Evolutionary conservation across 2,113 vertebrate species (phyloP).

Genomic region (Mesitornis unicolor): DNA sequence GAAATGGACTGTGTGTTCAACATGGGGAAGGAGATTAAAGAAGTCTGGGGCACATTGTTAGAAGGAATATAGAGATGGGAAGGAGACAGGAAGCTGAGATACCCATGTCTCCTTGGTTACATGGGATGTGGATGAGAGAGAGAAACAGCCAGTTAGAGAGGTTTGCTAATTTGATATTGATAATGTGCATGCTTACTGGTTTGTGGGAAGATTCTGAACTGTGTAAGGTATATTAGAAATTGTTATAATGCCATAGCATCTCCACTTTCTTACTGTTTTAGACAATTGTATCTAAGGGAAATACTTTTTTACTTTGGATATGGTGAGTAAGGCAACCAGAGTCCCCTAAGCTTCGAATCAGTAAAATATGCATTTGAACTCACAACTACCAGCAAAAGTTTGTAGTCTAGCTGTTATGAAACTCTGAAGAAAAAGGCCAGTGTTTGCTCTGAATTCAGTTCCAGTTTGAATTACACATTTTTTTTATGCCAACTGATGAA

Average conservation of each 20-base stretch:
- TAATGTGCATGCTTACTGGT: neutral
- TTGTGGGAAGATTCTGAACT: neutral
- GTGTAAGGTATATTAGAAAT: neutral
- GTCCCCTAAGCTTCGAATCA: neutral
- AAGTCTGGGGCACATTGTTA: neutral
- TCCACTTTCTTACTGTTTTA: neutral
- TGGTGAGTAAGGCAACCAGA: neutral
- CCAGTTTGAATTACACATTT: neutral
- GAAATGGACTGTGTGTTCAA: neutral
- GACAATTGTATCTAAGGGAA: neutral
- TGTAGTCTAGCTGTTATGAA: neutral
- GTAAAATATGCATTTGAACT: neutral
- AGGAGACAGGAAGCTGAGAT: neutral
- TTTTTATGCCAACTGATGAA: neutral
- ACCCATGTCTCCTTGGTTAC: neutral
- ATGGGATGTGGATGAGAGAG: neutral
- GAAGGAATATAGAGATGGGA: neutral
- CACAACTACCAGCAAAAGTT: neutral
- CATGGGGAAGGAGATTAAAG: neutral
- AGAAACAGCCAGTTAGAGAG: neutral
- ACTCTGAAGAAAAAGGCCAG: neutral
- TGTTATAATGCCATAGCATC: neutral
- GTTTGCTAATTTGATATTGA: neutral
- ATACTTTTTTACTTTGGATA: neutral
- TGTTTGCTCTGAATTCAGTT: neutral